Base-by-base conservation (phyloP, 1,140 invertebrate species). In the Orius laevigatus region DNA sequence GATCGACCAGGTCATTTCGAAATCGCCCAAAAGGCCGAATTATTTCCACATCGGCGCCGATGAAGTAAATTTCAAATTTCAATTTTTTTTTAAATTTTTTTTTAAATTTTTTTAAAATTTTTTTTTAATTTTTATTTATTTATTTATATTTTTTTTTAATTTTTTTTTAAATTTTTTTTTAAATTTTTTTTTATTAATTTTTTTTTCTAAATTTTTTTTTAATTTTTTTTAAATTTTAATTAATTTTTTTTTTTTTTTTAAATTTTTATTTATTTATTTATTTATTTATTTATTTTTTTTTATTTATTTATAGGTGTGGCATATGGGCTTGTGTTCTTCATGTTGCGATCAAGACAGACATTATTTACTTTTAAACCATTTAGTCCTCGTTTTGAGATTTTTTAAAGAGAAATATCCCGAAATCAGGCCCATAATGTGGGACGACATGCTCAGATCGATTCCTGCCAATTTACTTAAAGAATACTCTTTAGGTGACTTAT, bases 381-480 rank as follows among this genome's bases (percentile, higher is more conserved):
- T 91, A 8, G 62, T 70, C 16, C 66, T 67, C 9, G 65, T 83
- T 16, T 70, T 71, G 1, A 67, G 71, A 48, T 71, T 74, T 49
- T 68, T 86, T 20, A 73, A 73, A 48, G 66, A 71, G 16, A 69
- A 71, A 2, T 76, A 74, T 64, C 72, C 78, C 0, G 65, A 70
- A 2, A 63, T 88, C 14, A 75, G 70, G 35, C 71, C 84, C 8
- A 75, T 96, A 5, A 82, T 95, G 56, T 96, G 92, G 92, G 90
- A 95, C 60, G 92, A 97, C 61, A 93, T 95, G 85, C 60, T 95
- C 31, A 68, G 87, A 18, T 68, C 74, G 18, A 76, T 88, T 56
- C 72, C 74, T 31, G 62, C 73, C 55, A 66, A 72, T 48, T 63
- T 72, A 55, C 70, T 82, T 61, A 65, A 73, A 48, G 75, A 73